Conservation (phyloP, 2,888 invertebrate species). For the Drosophila hawaiiensis region DNA sequence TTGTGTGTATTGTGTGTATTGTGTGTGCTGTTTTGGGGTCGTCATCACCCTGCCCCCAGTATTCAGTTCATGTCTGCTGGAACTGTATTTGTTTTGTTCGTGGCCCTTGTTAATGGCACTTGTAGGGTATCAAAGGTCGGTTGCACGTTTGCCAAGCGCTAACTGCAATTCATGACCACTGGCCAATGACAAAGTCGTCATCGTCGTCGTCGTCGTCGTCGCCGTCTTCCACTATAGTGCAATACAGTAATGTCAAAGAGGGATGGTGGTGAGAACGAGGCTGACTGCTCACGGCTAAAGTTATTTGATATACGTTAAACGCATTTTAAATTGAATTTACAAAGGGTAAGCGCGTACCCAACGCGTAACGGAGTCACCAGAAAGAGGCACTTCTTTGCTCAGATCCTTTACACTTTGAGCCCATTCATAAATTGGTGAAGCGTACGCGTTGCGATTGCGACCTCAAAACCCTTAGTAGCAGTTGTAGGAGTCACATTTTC, state of each 20-base stretch:
- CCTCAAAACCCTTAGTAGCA: constrained; percentile 4
- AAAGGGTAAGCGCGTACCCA: constrained; percentile 44
- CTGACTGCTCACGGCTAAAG: constrained; percentile 29
- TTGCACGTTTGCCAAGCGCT: constrained; percentile 23
- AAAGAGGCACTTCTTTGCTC: background rate
- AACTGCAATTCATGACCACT: constrained; percentile 29
- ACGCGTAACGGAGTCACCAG: background rate
- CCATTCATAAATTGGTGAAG: constrained; percentile 69
- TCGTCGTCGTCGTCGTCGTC: constrained; percentile 1
- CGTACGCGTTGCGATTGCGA: constrained; percentile 24
- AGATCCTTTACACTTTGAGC: constrained; percentile 24
- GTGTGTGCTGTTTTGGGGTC: background rate
- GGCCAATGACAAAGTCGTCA: constrained; percentile 32
- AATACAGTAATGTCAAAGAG: constrained; percentile 21
- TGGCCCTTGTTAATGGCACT: constrained; percentile 62
- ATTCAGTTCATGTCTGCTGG: constrained; percentile 11
- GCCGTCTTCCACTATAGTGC: background rate
- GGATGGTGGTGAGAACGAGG: constrained; percentile 16
- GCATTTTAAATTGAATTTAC: constrained; percentile 75
- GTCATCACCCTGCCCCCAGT: background rate
- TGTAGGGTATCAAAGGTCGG: constrained; percentile 67
- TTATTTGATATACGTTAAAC: constrained; percentile 64
- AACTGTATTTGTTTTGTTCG: constrained; percentile 30
- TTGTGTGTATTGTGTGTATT: background rate
- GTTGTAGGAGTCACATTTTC: constrained; percentile 15